Evolutionary conservation across 2,797 vertebrate species (phyloP), one percentile per base, ranked within the genome.

Genomic region (Natrix natrix): DNA sequence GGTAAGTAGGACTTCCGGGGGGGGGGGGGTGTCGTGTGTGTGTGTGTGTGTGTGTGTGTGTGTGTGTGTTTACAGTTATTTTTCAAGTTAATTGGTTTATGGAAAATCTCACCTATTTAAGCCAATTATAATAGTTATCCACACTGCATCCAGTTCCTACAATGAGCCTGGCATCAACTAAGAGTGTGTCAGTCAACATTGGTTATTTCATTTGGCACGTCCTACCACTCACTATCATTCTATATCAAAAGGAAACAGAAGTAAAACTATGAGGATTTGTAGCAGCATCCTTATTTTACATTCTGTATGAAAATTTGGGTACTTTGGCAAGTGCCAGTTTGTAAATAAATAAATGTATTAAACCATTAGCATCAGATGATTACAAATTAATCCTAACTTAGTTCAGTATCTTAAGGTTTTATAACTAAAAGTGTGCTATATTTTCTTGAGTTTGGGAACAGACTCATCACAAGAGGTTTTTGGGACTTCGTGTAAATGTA

Each of bases 1-100:
- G 91, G 98, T 98, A 95, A 97, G 97, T 97, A 95, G 92, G 28
- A 69, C 1, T 22, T 93, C 93, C 93, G 14, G 66, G n/a, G n/a
- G 0, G 26, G 14, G n/a, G n/a, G 12, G 52, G 8, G 6, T 13
- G 28, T 14, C 8, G n/a, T 32, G 2, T 90, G 69, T 1, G 69
- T 26, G 4, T 59, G 17, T 59, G 17, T 61, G 28, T n/a, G 63
- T 32, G n/a, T 32, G 13, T 17, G 4, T 59, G 17, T 59, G 17
- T 61, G 28, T n/a, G 63, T 32, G n/a, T 32, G 13, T 17, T n/a
- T n/a, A 92, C 69, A 61, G 28, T 78, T 91, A 43, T 4, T 87
- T 55, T 48, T 69, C 48, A 61, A 90, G 55, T 20, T 55, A 93
- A 52, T 37, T 24, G n/a, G 54, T 20, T 93, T 48, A 57, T 20